Evolutionary conservation across 2,797 vertebrate species (phyloP).

Genomic region (Chrosomus eos): DNA sequence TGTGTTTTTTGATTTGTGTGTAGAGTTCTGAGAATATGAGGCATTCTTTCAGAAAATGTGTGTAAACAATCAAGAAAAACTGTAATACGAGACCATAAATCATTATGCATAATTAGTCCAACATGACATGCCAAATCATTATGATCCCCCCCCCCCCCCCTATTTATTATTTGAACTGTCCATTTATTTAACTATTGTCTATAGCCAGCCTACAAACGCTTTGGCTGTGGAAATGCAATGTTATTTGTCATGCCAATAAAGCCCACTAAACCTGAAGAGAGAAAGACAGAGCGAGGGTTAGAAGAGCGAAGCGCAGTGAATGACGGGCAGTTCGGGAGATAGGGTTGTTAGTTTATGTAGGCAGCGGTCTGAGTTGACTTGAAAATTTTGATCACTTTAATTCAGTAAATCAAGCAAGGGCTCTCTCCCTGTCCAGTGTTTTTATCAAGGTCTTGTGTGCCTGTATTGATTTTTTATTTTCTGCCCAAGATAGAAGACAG

Average conservation of each 20-base stretch:
- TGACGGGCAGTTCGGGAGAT: slow-evolving; percentile 89
- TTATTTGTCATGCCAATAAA: slow-evolving; percentile 43
- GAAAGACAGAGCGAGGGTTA: slow-evolving; percentile 56
- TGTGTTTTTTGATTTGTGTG: no score
- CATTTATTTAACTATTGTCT: not conserved
- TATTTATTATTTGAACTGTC: not conserved
- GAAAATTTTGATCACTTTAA: slow-evolving; percentile 99
- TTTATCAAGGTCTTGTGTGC: slow-evolving; percentile 95
- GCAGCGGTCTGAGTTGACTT: slow-evolving; percentile 91
- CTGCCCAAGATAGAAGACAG: slow-evolving; percentile 99
- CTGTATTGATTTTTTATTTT: slow-evolving; percentile 99
- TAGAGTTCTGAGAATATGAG: no score
- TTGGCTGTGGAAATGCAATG: slow-evolving; percentile 75
- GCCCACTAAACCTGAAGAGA: slow-evolving; percentile 22
- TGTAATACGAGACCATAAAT: not conserved
- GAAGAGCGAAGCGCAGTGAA: slow-evolving; percentile 65
- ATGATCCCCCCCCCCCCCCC: not conserved
- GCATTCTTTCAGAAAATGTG: no score
- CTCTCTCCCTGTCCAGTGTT: slow-evolving; percentile 87
- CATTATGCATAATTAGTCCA: not conserved
- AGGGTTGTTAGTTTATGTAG: slow-evolving; percentile 94
- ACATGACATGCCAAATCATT: not conserved
- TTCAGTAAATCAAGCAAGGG: slow-evolving; percentile 95
- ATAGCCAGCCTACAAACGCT: not conserved
- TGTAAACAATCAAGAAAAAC: no score